Percentiles rank a stretch among this genome's conserved stretches.
Conservation (phyloP, 2,797 vertebrate genomes). For the Meriones psammophilus region DNA sequence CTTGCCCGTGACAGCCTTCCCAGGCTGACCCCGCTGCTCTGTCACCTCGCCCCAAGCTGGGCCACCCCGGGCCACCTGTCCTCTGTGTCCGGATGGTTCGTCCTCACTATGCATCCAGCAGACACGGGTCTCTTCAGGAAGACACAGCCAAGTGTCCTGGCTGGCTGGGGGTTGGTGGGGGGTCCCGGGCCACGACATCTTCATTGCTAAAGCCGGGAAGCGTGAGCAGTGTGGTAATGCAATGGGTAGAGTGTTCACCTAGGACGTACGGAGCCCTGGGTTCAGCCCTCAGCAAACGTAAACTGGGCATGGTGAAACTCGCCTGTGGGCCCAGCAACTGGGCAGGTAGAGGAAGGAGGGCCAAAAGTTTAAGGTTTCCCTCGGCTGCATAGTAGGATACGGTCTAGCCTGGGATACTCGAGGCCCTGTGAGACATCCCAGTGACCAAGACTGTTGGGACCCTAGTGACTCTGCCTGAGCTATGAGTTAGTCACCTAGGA, state of each 20-base stretch:
- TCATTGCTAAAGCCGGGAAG: not conserved
- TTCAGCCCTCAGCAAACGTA: not conserved
- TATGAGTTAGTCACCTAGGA: not conserved
- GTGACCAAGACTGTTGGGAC: not conserved
- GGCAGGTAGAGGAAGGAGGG: not conserved
- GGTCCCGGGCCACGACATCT: not conserved
- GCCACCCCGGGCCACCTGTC: not conserved
- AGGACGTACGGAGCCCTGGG: not conserved
- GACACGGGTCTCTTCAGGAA: not conserved
- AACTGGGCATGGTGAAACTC: not conserved
- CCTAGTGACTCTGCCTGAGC: not conserved
- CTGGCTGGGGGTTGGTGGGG: not conserved
- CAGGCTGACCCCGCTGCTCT: accelerated
- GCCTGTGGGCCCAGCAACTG: too few species aligned
- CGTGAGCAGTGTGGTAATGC: not conserved
- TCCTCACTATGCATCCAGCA: not conserved
- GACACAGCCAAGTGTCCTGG: accelerated
- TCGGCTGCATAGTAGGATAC: not conserved
- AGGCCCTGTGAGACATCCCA: not conserved
- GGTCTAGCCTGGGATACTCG: not conserved
- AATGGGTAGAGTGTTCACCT: not conserved
- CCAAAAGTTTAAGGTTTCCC: not conserved
- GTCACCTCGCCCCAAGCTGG: not conserved
- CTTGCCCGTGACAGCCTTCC: too few species aligned
- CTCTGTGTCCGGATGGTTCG: not conserved